phyloP scores from a whole-genome alignment of 1,140 invertebrate genomes.

The Bacillus rossius region DNA sequence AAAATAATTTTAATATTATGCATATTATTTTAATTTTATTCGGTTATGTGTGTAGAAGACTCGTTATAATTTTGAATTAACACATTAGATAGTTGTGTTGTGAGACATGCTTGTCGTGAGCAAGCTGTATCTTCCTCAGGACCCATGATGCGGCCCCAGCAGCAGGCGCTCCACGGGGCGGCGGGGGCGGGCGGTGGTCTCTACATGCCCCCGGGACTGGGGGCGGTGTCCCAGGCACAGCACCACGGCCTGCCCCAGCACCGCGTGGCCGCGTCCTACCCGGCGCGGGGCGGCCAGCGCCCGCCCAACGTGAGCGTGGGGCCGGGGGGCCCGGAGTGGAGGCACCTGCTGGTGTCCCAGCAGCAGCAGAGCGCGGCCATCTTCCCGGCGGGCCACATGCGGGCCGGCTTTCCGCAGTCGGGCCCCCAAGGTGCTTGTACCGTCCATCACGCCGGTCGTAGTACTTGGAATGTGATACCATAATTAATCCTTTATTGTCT shows the following conservation, averaged over 20 bases:
- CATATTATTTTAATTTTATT: too few species aligned
- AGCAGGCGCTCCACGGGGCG: slow-evolving; percentile 47
- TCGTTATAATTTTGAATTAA: too few species aligned
- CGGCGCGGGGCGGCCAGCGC: slow-evolving; percentile 43
- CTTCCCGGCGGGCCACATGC: slow-evolving; percentile 50
- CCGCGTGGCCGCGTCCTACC: slow-evolving; percentile 19
- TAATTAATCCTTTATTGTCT: not conserved
- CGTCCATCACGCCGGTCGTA: not conserved
- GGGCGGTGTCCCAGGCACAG: not conserved
- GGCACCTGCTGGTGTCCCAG: slow-evolving; percentile 64
- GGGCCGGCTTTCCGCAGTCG: not conserved
- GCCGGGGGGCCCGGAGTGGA: slow-evolving; percentile 49
- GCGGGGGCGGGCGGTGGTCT: slow-evolving; percentile 1
- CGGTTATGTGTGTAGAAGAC: too few species aligned
- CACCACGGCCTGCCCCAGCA: slow-evolving; percentile 3
- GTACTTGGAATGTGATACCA: not conserved
- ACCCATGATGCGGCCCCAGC: slow-evolving; percentile 61
- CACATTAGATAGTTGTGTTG: too few species aligned
- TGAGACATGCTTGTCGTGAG: too few species aligned
- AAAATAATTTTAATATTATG: too few species aligned
- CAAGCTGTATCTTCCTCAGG: slow-evolving; percentile 44
- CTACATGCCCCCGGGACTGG: slow-evolving; percentile 4
- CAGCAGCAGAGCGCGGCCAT: slow-evolving; percentile 52
- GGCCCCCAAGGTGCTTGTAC: not conserved
- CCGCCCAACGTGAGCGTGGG: slow-evolving; percentile 50